These are phyloP conservation scores for Cacatua alba DNA, from an alignment of 2,113 vertebrate genomes.

Conservation along the genomic window DNA sequence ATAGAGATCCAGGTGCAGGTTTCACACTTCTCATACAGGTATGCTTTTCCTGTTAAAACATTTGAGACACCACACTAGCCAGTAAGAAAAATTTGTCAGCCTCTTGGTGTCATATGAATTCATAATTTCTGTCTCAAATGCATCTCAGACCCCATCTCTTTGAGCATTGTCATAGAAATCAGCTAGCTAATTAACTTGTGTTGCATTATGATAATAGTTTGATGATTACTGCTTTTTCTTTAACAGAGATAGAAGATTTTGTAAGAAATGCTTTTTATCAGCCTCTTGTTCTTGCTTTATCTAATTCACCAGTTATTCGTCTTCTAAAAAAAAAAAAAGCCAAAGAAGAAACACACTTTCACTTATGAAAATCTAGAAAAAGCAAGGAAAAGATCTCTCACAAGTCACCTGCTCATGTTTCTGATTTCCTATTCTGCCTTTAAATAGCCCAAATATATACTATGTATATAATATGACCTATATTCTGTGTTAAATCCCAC, in stretches of 20 bases:
- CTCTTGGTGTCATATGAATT: not conserved
- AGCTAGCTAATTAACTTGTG: not conserved
- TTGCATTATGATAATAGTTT: not conserved
- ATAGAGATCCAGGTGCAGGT: not conserved
- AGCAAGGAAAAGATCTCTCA: not conserved
- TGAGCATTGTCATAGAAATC: not conserved
- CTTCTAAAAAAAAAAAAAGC: not conserved
- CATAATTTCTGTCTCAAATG: not conserved
- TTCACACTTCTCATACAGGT: not conserved
- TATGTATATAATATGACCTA: not conserved
- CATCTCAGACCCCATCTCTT: not conserved
- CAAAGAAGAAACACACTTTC: not conserved
- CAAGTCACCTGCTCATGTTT: not conserved
- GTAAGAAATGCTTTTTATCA: not conserved
- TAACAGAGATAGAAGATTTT: not conserved
- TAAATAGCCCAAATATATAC: not conserved
- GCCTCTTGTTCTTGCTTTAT: not conserved
- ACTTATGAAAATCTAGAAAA: not conserved
- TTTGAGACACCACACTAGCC: not conserved
- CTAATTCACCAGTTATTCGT: not conserved
- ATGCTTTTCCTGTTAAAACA: not conserved
- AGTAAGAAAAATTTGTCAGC: not conserved
- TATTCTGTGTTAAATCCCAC: not conserved
- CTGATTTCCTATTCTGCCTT: not conserved
- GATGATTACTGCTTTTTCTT: not conserved